Base-by-base conservation (phyloP, 2,888 invertebrate species). In the Meghimatium bilineatum region DNA sequence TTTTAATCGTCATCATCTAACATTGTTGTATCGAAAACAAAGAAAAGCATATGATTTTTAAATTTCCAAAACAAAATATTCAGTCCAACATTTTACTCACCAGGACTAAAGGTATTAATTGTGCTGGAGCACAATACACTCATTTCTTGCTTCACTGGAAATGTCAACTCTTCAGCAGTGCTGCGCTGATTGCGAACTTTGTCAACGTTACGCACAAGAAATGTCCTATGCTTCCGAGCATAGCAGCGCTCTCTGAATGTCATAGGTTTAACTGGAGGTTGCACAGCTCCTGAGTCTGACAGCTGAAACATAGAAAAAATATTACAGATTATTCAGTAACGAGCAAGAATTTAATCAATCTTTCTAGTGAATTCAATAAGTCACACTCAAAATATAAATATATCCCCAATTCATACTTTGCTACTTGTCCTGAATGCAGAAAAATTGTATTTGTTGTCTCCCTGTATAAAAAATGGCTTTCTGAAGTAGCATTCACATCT, bases 191-290 rank as follows among this genome's bases (percentile, higher is more conserved):
- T 87, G 36, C 92, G 89, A 88, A 97, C 96, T 94, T 96, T 97
- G 89, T 97, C 97, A 85, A 98, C 95, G 94, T 98, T 99, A 88
- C 98, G 95, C 80, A 97, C 94, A 84, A 99, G 94, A 94, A 99
- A 99, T 88, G 97, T 96, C 86, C 96, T 96, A 89, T 96, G 96
- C 87, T 96, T 96, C 87, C 96, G 95, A 0, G 97, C 96, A 90
- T 97, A 95, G 81, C 95, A 95, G 89, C 96, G 96, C 93, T 98
- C 97, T 89, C 96, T 96, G 82, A 96, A 96, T 0, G 97, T 96
- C 91, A 98, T 95, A 0, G 97, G 97, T 90, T 96, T 97, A 75
- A 89, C 86, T 60, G 86, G 83, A 36, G 89, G 80, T 29, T 71
- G 79, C 8, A 83, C 83, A 26, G 69, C 79, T 8, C 74, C 38